phyloP scores from a whole-genome alignment of 2,113 vertebrate species.

The Stercorarius parasiticus region DNA sequence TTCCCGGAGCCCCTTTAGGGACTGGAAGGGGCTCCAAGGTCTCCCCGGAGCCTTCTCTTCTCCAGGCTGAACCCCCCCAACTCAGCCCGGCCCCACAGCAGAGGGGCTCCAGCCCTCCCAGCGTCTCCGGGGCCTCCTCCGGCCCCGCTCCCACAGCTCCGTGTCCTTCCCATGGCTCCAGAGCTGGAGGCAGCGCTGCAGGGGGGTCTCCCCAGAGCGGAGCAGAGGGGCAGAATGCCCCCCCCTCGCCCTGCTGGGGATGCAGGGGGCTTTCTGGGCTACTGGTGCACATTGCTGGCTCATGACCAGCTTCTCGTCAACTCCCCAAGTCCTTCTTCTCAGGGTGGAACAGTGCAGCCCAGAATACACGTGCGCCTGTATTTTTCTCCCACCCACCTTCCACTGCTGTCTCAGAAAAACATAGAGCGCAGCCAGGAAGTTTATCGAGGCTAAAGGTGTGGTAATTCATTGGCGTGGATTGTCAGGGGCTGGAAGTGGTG shows the following conservation, averaged over 20 bases:
- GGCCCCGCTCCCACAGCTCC: neutral
- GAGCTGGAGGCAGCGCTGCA: neutral
- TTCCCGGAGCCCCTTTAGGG: neutral
- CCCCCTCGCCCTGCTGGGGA: too few relatives aligned
- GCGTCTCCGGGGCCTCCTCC: neutral
- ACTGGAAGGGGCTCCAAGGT: neutral
- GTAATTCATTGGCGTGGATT: rapidly evolving
- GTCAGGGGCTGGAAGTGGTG: too few relatives aligned
- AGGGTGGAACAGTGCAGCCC: too few relatives aligned
- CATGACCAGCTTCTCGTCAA: neutral
- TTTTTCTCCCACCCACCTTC: neutral
- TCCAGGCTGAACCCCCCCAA: neutral
- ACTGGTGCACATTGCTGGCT: neutral
- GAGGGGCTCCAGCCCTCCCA: neutral
- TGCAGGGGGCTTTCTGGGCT: neutral
- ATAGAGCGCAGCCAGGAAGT: rapidly evolving
- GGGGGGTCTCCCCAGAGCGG: neutral
- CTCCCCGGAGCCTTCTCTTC: neutral
- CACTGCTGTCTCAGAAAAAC: neutral
- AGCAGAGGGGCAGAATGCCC: neutral
- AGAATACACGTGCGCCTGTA: rapidly evolving
- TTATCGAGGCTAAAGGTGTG: rapidly evolving
- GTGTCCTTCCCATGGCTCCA: neutral
- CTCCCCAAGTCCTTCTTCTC: neutral
- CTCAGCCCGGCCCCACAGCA: neutral